phyloP scores from a whole-genome alignment of 2,797 vertebrate species.

The Morus bassanus region DNA sequence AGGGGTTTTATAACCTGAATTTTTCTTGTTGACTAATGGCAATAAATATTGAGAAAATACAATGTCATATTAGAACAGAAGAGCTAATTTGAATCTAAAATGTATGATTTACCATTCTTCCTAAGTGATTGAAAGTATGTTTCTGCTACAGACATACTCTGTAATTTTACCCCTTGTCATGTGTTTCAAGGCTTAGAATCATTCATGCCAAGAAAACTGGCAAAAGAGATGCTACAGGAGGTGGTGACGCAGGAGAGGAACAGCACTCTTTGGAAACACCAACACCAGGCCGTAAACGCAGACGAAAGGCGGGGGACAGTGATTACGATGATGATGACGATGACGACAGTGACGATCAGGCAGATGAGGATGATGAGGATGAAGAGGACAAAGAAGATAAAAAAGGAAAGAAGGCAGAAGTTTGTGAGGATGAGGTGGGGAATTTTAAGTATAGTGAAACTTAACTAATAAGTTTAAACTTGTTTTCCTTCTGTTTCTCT shows the following conservation, averaged over 20 bases:
- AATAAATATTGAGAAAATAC: background rate
- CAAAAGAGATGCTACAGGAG: conserved; percentile 77
- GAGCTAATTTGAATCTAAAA: background rate
- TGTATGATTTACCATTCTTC: background rate
- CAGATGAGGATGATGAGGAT: conserved; percentile 88
- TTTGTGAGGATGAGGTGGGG: conserved; percentile 89
- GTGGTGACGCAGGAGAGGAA: conserved; percentile 79
- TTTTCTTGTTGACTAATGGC: background rate
- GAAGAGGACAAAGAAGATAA: conserved; percentile 87
- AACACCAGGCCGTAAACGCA: conserved; percentile 80
- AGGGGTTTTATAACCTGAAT: background rate
- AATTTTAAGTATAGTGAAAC: background rate
- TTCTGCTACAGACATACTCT: background rate
- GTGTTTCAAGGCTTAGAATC: conserved; percentile 83
- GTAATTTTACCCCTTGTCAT: background rate
- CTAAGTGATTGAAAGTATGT: background rate
- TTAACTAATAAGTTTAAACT: background rate
- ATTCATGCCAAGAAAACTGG: conserved; percentile 89
- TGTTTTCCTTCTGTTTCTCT: background rate
- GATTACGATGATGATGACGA: conserved; percentile 91
- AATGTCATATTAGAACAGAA: background rate
- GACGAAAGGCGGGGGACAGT: conserved; percentile 86
- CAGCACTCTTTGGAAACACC: conserved; percentile 74
- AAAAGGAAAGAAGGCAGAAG: conserved; percentile 86
- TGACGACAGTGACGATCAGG: conserved; percentile 92